Evolutionary conservation across 2,113 vertebrate species (phyloP), one percentile per base, ranked within the genome.

Genomic region (Poeciliopsis occidentalis): DNA sequence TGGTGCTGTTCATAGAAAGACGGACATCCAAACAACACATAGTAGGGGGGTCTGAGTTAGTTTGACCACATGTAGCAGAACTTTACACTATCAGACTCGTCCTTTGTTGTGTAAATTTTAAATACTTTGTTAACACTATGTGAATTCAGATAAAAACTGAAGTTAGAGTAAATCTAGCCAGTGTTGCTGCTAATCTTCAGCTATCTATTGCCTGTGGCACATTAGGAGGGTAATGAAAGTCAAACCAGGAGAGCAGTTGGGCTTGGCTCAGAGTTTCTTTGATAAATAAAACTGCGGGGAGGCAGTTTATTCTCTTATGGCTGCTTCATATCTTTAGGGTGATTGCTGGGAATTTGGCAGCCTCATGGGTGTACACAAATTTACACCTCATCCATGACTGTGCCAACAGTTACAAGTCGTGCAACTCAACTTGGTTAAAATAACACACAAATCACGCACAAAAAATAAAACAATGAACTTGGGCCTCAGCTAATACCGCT

Each of bases 211-310:
- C 86, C 80, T 57, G 70, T 84, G 81, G 86, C 84, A 84, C 77
- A 85, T 86, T 76, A 85, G 73, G 54, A 66, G 71, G 80, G 75
- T 79, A 90, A 90, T 88, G 82, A 88, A 87, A 93, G 85, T 82
- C 81, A 85, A 85, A 85, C 78, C 73, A 41, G 74, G 83, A 78
- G 81, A 80, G 68, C 80, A 34, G 77, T 39, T 22, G 15, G 11
- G 76, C 82, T 88, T 78, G 15, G 78, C 86, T 88, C 81, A 83
- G 75, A 75, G 83, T 88, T 69, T 68, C 80, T 91, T 91, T 92
- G 88, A 91, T 89, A 87, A 87, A 88, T 82, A 83, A 91, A 89
- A 88, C 88, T 79, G 85, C 80, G 79, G 85, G 87, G 79, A 88
- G 78, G 81, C 76, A 71, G 71, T 77, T 88, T 87, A 89, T 72